Conservation (phyloP, 2,888 invertebrate genomes). For the Lochmaea capreae region DNA sequence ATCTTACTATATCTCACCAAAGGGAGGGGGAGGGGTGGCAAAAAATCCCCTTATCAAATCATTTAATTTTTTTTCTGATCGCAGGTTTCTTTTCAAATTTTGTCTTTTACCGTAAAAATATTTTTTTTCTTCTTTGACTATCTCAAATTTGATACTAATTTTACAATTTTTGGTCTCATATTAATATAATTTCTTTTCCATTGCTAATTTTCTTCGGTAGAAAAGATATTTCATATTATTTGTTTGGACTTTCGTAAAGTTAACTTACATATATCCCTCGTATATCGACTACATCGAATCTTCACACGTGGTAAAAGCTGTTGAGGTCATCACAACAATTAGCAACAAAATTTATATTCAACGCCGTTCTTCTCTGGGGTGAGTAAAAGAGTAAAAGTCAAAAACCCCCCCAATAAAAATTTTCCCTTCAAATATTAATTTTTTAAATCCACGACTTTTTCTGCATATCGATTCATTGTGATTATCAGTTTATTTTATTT, state of each 20-base stretch:
- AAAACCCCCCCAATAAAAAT: background rate
- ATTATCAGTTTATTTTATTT: conserved; percentile 29
- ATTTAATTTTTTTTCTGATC: too few species aligned
- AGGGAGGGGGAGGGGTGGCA: too few species aligned
- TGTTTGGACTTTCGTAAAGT: background rate
- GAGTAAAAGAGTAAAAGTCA: background rate
- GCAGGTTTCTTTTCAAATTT: too few species aligned
- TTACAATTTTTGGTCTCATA: too few species aligned
- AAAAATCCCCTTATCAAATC: too few species aligned
- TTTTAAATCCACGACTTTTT: background rate
- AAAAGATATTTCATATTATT: too few species aligned
- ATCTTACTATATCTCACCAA: too few species aligned
- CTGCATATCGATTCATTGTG: background rate
- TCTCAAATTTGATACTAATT: too few species aligned
- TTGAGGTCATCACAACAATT: conserved; percentile 9
- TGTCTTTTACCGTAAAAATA: too few species aligned
- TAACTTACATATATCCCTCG: conserved; percentile 4
- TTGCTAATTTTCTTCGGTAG: background rate
- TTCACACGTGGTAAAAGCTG: conserved; percentile 2
- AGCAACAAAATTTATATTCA: background rate
- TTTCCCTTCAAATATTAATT: background rate
- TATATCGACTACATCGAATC: background rate
- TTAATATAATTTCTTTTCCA: background rate
- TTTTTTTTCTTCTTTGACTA: too few species aligned
- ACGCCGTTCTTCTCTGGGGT: background rate